Base-by-base conservation (phyloP, 2,888 invertebrate genomes). In the Pyrochroa serraticornis region DNA sequence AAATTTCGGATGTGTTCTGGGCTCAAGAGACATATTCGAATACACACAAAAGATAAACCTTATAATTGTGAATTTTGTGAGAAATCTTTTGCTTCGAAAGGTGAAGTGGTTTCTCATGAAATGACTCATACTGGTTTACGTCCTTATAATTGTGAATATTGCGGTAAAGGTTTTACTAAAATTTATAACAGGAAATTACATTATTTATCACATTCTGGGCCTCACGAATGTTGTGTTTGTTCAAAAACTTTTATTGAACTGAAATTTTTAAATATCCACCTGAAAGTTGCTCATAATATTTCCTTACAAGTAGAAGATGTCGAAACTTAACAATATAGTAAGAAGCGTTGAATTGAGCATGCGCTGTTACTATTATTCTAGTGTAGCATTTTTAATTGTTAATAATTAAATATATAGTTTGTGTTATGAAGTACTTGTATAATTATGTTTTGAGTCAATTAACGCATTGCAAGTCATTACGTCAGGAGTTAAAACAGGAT, bases 1-100 rank as follows among this genome's bases (percentile, higher is more conserved):
- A 64, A 47, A 3, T 73, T 69, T 48, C 60, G 66, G 30, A 72
- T 72, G 71, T 55, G 59, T 2, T 58, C 60, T 48, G 64, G 63
- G 44, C 81, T 92, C 65, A 91, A 90, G 74, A 80, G 91, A 66
- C 92, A 92, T 79, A 89, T 90, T 3, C 79, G 91, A 66, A 91
- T 90, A 44, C 91, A 92, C 74, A 92, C 91, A 57, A 90, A 91
- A 22, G 89, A 90, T 6, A 82, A 89, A 36, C 91, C 91, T 0
- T 91, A 90, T 81, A 88, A 87, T 69, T 92, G 91, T 75, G 84
- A 84, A 66, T 81, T 84, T 57, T 91, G 91, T 74, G 87, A 87
- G 65, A 90, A 90, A 73, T 87, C 88, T 12, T 92, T 92, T 79
- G 89, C 90, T 0, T 91, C 91, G 70, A 81, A 89, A 51, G 91